phyloP scores from a whole-genome alignment of 1,140 invertebrate species.

The Pristionchus pacificus region DNA sequence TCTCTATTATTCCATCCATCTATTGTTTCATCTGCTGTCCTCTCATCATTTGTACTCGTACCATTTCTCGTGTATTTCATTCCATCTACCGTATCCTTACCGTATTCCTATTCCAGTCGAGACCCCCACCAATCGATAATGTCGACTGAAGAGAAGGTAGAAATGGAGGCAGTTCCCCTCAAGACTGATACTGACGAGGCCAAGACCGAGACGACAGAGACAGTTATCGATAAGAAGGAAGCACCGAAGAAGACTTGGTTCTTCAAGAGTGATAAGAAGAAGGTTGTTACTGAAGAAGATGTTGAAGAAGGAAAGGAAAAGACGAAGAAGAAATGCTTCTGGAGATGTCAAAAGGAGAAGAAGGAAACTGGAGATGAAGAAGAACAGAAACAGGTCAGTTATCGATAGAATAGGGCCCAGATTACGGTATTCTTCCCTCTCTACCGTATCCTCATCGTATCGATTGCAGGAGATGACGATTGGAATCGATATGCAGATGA shows the following conservation, averaged over 20 bases:
- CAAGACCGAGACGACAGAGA: neutral
- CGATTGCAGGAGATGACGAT: neutral
- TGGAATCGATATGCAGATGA: neutral
- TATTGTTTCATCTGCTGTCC: too few relatives aligned
- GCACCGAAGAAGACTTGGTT: neutral
- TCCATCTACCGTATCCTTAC: too few relatives aligned
- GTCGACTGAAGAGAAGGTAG: slow-evolving; percentile 30
- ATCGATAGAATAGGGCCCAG: too few relatives aligned
- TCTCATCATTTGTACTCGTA: too few relatives aligned
- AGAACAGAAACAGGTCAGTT: too few relatives aligned
- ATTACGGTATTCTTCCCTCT: too few relatives aligned
- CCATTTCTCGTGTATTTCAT: too few relatives aligned
- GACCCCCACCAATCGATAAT: too few relatives aligned
- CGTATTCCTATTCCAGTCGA: too few relatives aligned
- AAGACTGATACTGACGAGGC: slow-evolving; percentile 38
- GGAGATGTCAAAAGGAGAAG: neutral
- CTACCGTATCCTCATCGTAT: too few relatives aligned
- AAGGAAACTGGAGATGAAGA: neutral
- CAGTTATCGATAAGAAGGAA: neutral
- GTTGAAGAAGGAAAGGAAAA: neutral
- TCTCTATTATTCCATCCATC: too few relatives aligned
- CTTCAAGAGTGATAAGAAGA: neutral
- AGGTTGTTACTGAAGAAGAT: neutral
- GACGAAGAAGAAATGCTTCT: neutral
- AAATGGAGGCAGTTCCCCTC: slow-evolving; percentile 34